Conservation (phyloP, 1,140 invertebrate genomes). For the Hyles euphorbiae region DNA sequence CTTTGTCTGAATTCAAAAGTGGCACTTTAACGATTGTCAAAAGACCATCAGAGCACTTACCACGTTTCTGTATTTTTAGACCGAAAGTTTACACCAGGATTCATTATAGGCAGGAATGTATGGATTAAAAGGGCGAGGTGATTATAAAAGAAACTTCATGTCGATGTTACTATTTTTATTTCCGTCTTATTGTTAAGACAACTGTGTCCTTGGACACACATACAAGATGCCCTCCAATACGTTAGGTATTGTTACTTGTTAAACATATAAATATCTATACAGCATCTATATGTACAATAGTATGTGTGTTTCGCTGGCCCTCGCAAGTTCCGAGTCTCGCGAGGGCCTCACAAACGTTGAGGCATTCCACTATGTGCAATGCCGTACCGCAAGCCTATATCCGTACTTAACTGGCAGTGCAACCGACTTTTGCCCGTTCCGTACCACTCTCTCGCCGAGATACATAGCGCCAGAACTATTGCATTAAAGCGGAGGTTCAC, state of each 20-base stretch:
- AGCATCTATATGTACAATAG: conserved; percentile 69
- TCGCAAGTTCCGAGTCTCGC: conserved; percentile 1
- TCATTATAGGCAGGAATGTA: background rate
- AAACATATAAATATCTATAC: conserved; percentile 71
- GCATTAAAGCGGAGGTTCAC: conserved; percentile 31
- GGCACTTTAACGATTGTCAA: too few relatives aligned
- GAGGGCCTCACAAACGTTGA: conserved; percentile 26
- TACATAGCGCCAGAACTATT: conserved; percentile 55
- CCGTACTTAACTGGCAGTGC: conserved; percentile 52
- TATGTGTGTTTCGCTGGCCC: conserved; percentile 45
- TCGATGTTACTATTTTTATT: conserved; percentile 72
- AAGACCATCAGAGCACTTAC: too few relatives aligned
- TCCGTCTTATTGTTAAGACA: conserved; percentile 61
- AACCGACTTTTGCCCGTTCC: conserved; percentile 49
- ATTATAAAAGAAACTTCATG: conserved; percentile 42
- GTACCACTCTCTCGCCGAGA: conserved; percentile 29
- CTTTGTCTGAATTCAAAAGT: too few relatives aligned
- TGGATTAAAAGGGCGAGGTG: conserved; percentile 1
- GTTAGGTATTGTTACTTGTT: conserved; percentile 50
- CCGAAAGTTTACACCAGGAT: too few relatives aligned
- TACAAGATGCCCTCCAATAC: conserved; percentile 64
- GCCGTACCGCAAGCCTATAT: background rate
- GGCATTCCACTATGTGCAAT: conserved; percentile 45
- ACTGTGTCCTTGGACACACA: conserved; percentile 60
- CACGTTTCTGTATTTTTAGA: too few relatives aligned